Evolutionary conservation across 1,140 invertebrate species (phyloP), one percentile per base, ranked within the genome.

Genomic region (Muscidifurax raptorellus): DNA sequence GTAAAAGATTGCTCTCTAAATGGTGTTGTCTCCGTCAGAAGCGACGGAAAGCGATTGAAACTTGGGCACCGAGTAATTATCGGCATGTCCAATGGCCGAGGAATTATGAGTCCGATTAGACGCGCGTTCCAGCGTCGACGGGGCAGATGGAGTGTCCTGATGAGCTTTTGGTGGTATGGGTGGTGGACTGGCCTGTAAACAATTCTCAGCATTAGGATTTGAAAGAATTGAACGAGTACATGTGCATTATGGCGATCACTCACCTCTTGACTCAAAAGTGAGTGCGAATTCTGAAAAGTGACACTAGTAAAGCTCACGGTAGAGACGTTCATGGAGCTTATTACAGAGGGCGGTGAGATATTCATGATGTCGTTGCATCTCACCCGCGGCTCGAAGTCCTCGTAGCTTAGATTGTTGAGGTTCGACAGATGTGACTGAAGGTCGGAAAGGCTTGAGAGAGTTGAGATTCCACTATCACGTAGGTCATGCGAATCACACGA

Each of bases 141-240:
- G 90, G 0, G 92, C 91, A 0, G 92, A 92, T 0, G 91, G 92
- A 0, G 88, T 89, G n/a, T 92, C 93, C 66, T 93, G 90, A 85
- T 91, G 90, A 5, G 92, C 92, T 89, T 95, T 95, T 0, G 94
- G 94, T 18, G 94, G 94, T 84, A 95, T 94, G 5, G 94, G 94
- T 0, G 94, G 94, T 77, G 94, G 94, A 87, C 93, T 93, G 52
- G 92, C 89, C 89, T 93, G 30, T 59, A 88, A 88, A 88, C 86
- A 47, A 59, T 22, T 83, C 15, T 30, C 30, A 69, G 10, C 6
- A 80, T 52, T 32, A 80, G 30, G 9, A 59, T 44, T 64, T 52
- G n/a, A 25, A 52, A 36, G 22, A 78, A 22, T 66, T 10, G 66
- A 30, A 72, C 40, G 82, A 78, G 78, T n/a, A 69, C 83, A 72